Percentiles rank a stretch among this genome's conserved stretches.
Evolutionary conservation across 2,113 vertebrate genomes (phyloP).

Genomic region (mouse (Mus musculus)): GRCm39 chr17:47804001-47804500

Average conservation of each 20-base stretch:
- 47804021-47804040: neutral
- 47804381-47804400: neutral
- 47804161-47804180: neutral
- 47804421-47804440: neutral
- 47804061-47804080: neutral
- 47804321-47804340: neutral
- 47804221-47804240: neutral
- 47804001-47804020: neutral
- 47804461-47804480: neutral
- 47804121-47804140: neutral
- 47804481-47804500: slow-evolving; percentile 90
- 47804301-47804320: neutral
- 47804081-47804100: too few relatives aligned
- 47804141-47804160: neutral
- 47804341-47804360: neutral
- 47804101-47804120: neutral
- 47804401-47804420: neutral
- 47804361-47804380: neutral
- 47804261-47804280: neutral
- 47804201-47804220: neutral
- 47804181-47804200: neutral
- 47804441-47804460: too few relatives aligned
- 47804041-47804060: neutral
- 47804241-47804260: neutral
- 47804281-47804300: neutral